phyloP scores from a whole-genome alignment of 2,888 invertebrate species.

The Cybosia mesomella region DNA sequence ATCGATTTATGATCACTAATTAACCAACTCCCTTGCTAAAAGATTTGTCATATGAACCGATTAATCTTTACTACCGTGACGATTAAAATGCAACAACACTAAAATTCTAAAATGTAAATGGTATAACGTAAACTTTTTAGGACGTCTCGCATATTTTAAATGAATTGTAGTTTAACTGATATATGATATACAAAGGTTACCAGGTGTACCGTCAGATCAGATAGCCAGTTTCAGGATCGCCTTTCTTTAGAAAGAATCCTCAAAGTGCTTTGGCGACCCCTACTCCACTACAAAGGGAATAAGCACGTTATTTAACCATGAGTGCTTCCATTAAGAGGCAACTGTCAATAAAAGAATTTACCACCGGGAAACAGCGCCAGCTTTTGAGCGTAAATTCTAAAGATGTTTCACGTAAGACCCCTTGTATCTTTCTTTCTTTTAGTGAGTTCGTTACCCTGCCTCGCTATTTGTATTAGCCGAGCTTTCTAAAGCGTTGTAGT shows the following conservation, averaged over 20 bases:
- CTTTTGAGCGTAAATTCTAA: neutral
- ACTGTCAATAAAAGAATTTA: neutral
- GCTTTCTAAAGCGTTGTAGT: neutral
- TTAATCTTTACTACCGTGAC: no score
- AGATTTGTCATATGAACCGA: no score
- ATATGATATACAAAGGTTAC: no score
- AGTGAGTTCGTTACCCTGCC: neutral
- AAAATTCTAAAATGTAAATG: no score
- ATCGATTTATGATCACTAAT: no score
- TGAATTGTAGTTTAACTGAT: no score
- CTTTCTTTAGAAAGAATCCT: neutral
- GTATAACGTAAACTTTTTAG: no score
- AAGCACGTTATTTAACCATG: neutral
- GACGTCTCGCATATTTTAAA: no score
- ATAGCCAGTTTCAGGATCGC: neutral
- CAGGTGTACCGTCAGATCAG: no score
- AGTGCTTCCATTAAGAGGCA: neutral
- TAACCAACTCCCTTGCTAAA: no score
- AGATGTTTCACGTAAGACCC: neutral
- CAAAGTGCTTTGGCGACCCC: neutral
- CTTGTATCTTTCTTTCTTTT: neutral
- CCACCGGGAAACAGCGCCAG: neutral
- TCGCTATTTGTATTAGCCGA: neutral
- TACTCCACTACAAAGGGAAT: neutral
- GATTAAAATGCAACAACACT: no score